phyloP scores from a whole-genome alignment of 2,113 vertebrate genomes.

The Phainopepla nitens region DNA sequence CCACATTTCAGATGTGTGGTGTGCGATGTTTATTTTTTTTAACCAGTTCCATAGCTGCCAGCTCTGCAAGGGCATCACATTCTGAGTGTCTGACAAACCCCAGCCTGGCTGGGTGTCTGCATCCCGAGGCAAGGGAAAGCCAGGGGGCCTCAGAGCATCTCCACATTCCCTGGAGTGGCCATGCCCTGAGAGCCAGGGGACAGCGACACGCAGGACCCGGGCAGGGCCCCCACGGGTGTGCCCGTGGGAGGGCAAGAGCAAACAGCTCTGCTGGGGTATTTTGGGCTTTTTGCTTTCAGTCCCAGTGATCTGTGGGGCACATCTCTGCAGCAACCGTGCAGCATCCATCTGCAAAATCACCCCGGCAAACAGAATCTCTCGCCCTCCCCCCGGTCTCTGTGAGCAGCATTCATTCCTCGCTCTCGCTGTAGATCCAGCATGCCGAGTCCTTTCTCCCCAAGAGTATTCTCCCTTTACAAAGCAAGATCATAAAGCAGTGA shows the following conservation, averaged over 20 bases:
- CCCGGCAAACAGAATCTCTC: neutral
- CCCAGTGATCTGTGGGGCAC: fast-evolving
- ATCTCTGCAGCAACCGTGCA: neutral
- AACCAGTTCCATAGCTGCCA: neutral
- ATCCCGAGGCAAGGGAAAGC: neutral
- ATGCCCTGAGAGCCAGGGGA: fast-evolving
- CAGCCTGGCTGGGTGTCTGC: neutral
- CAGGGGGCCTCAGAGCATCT: neutral
- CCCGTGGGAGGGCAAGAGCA: neutral
- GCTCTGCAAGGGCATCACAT: neutral
- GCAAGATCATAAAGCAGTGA: constrained; percentile 64
- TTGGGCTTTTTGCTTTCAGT: neutral
- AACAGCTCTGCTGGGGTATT: neutral
- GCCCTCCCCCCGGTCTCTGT: neutral
- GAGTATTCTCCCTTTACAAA: constrained; percentile 62
- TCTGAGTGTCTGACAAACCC: neutral
- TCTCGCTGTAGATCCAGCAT: neutral
- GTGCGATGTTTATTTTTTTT: fast-evolving
- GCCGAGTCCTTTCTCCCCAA: constrained; percentile 29
- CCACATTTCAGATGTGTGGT: neutral
- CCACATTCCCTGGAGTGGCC: fast-evolving
- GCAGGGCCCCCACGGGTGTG: neutral
- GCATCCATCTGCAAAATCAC: neutral
- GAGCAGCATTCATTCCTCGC: neutral
- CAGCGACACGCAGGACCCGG: neutral